Evolutionary conservation across 2,113 vertebrate species (phyloP).

Genomic region (Typhlomys cinereus): DNA sequence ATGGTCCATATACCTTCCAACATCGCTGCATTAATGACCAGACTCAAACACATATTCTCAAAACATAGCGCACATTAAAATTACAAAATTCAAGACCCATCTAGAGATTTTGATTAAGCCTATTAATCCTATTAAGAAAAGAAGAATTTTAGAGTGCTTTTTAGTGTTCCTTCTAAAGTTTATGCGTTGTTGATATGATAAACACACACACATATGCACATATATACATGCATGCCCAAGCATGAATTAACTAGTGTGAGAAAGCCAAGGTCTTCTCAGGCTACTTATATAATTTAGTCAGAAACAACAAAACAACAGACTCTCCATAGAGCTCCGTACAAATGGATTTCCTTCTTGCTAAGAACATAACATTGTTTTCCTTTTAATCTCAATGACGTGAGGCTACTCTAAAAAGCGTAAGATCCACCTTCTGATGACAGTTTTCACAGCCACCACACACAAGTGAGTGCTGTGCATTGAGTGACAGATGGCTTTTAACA

Average conservation of each 20-base stretch:
- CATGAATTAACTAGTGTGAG: not conserved
- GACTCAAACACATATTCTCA: too few species aligned
- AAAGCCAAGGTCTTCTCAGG: not conserved
- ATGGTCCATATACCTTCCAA: not conserved
- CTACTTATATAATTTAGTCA: not conserved
- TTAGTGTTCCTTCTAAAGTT: not conserved
- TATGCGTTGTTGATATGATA: not conserved
- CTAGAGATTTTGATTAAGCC: too few species aligned
- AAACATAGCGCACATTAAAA: too few species aligned
- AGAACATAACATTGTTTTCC: not conserved
- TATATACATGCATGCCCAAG: not conserved
- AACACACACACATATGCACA: not conserved
- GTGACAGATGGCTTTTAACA: too few species aligned
- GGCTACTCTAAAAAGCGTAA: not conserved
- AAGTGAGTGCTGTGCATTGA: too few species aligned
- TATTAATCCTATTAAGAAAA: not conserved
- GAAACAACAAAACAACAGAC: not conserved
- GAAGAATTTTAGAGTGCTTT: not conserved
- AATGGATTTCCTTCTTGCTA: not conserved
- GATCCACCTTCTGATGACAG: not conserved
- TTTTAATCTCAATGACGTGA: not conserved
- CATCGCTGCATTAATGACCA: too few species aligned
- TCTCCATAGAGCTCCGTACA: not conserved
- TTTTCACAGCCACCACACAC: not conserved
- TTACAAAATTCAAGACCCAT: not conserved